Evolutionary conservation across 2,113 vertebrate species (phyloP).

Genomic region (Scopus umbretta): DNA sequence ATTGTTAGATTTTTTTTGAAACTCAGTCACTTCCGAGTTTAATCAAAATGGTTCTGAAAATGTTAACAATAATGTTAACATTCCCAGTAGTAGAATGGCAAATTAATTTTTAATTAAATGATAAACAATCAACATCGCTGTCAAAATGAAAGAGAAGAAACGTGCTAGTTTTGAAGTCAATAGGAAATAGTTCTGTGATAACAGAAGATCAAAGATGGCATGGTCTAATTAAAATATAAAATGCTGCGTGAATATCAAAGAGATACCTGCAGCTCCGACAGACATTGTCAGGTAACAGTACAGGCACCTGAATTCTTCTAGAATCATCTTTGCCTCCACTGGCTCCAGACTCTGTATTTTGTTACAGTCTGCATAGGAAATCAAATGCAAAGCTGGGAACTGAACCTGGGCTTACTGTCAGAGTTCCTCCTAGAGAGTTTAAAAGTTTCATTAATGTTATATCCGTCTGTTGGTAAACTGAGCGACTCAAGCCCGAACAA

Average conservation of each 20-base stretch:
- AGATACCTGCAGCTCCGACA: not conserved
- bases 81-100: not conserved
- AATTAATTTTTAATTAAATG: slow-evolving; percentile 18
- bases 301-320: not conserved
- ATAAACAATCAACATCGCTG: not conserved
- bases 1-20: not conserved
- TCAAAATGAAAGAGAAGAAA: not conserved
- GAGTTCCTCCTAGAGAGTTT: not conserved
- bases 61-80: not conserved
- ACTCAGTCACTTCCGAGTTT: not conserved
- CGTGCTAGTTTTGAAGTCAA: not conserved
- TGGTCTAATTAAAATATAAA: slow-evolving; percentile 36
- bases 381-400: not conserved
- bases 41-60: not conserved
- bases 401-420: not conserved
- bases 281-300: not conserved
- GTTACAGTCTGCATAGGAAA: not conserved
- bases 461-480: not conserved
- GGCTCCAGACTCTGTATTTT: not conserved
- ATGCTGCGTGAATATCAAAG: not conserved
- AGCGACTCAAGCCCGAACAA: not conserved
- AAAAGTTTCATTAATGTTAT: not conserved
- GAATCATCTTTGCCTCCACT: not conserved
- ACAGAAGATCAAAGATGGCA: not conserved
- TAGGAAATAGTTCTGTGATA: not conserved